These are phyloP conservation scores for Drosophila littoralis DNA, from an alignment of 1,140 invertebrate species.

Conservation along the genomic window DNA sequence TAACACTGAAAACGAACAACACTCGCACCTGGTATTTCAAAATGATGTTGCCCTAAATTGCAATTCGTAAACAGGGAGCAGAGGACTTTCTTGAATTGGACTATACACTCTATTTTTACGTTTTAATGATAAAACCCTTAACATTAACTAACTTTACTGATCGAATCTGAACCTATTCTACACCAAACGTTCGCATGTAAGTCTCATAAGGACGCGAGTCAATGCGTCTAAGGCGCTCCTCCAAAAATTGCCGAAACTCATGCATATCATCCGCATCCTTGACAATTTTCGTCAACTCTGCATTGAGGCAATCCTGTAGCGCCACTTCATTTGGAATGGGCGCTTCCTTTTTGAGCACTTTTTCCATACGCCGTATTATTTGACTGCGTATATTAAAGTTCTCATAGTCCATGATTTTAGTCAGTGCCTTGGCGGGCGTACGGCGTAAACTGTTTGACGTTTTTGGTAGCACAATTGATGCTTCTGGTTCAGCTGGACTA, in stretches of 20 bases:
- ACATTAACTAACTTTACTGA: background rate
- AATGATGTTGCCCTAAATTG: too few species aligned
- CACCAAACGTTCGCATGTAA: slow-evolving; percentile 57
- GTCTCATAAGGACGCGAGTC: slow-evolving; percentile 52
- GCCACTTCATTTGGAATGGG: background rate
- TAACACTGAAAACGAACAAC: background rate
- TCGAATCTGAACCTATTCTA: slow-evolving; percentile 21
- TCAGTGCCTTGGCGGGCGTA: slow-evolving; percentile 51
- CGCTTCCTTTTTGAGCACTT: slow-evolving; percentile 15
- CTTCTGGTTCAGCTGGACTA: background rate
- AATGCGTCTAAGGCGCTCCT: slow-evolving; percentile 45
- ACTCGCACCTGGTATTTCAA: background rate
- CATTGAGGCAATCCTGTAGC: slow-evolving; percentile 15
- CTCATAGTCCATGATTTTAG: slow-evolving; percentile 62
- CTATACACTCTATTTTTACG: too few species aligned
- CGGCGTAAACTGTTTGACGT: slow-evolving; percentile 16
- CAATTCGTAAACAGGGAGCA: too few species aligned
- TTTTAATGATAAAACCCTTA: too few species aligned
- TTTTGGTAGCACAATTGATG: background rate
- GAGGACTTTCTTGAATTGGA: too few species aligned
- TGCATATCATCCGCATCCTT: slow-evolving; percentile 45
- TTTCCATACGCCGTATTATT: slow-evolving; percentile 40
- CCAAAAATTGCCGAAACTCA: slow-evolving; percentile 60
- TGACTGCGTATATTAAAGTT: slow-evolving; percentile 53
- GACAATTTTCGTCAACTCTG: slow-evolving; percentile 36